A percentile compares a stretch with the other conserved stretches of the same genome.
phyloP scores from a whole-genome alignment of 1,140 invertebrate species.

The Coptotermes formosanus region DNA sequence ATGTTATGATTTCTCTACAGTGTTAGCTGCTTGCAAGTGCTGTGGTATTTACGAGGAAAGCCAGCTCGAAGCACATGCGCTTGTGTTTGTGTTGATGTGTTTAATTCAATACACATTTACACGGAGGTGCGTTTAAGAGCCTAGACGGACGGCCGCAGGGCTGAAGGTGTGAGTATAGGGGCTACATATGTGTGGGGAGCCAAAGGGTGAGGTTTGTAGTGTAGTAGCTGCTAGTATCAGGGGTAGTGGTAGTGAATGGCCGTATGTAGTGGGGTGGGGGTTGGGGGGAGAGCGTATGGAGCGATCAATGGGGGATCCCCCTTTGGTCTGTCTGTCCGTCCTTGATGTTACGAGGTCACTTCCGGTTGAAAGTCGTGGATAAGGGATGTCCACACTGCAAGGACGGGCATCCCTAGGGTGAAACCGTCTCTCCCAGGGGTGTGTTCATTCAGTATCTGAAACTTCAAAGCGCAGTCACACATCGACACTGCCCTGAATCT shows the following conservation, averaged over 20 bases:
- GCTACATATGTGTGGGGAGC: not conserved
- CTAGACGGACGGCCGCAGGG: no score
- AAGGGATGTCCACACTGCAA: not conserved
- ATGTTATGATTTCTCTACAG: no score
- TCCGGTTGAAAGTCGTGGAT: not conserved
- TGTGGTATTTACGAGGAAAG: no score
- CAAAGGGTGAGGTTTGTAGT: not conserved
- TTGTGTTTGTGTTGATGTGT: no score
- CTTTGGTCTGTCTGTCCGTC: constrained; percentile 17
- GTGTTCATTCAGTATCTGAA: no score
- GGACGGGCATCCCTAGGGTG: not conserved
- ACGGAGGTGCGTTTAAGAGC: no score
- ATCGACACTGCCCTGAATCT: no score
- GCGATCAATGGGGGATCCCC: constrained; percentile 16
- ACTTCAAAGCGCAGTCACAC: no score
- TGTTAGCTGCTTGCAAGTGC: no score
- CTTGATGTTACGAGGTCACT: constrained; percentile 17
- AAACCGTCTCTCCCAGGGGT: no score
- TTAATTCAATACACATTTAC: no score
- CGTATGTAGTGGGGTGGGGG: not conserved
- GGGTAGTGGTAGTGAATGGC: not conserved
- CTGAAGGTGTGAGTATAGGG: not conserved
- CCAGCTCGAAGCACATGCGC: no score
- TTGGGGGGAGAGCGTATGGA: not conserved
- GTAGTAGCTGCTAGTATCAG: not conserved